A percentile compares a stretch with the other conserved stretches of the same genome.
Evolutionary conservation across 2,113 vertebrate species (phyloP).

Genomic region (Cyrtonyx montezumae): DNA sequence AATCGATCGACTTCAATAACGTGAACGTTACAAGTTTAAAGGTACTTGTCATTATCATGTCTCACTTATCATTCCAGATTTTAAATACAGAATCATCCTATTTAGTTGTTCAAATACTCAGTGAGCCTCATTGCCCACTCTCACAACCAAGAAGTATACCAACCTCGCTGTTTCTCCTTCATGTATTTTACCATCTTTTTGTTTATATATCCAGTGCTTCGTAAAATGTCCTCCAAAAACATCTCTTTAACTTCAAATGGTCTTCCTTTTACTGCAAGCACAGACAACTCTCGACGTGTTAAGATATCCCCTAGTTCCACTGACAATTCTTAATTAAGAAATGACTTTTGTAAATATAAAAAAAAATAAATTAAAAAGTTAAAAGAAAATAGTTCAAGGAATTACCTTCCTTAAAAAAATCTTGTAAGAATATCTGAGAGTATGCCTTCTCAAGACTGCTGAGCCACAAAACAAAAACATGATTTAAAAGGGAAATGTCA

Average conservation of each 20-base stretch:
- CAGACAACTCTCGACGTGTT: background rate
- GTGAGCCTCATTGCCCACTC: accelerated
- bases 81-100: background rate
- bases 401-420: background rate
- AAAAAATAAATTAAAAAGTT: background rate
- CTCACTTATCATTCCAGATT: background rate
- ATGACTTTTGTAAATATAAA: background rate
- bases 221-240: slow-evolving; percentile 94
- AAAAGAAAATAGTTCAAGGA: background rate
- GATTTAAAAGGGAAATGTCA: background rate
- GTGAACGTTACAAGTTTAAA: background rate
- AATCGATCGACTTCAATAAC: background rate
- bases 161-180: slow-evolving; percentile 89
- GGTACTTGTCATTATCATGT: background rate
- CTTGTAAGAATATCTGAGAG: background rate
- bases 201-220: slow-evolving; percentile 86
- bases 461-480: background rate
- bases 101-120: background rate
- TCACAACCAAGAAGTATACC: background rate
- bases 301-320: background rate
- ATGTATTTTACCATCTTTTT: slow-evolving; percentile 87
- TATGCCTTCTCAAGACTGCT: background rate
- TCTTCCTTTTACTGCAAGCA: slow-evolving; percentile 86
- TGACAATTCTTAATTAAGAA: background rate
- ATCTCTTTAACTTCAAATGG: slow-evolving; percentile 92